Percentiles rank a stretch among this genome's conserved stretches.
phyloP scores from a whole-genome alignment of 2,797 vertebrate species.

The Dallia pectoralis region DNA sequence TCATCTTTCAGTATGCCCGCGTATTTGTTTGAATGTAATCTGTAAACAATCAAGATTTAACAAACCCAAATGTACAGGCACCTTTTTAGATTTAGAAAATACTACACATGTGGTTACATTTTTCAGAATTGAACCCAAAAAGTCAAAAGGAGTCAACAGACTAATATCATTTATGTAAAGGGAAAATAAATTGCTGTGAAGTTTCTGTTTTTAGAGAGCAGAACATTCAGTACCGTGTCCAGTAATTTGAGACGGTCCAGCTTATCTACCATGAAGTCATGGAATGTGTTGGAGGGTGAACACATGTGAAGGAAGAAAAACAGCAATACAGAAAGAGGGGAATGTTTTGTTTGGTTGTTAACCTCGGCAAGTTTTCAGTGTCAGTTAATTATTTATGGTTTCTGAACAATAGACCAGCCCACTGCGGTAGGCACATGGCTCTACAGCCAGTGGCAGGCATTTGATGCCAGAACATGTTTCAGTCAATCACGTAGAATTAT shows the following conservation, averaged over 20 bases:
- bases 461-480: neutral
- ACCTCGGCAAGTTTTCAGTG: slow-evolving; percentile 53
- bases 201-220: slow-evolving; percentile 3
- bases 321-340: neutral
- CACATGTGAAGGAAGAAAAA: neutral
- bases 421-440: neutral
- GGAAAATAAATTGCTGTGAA: too few relatives aligned
- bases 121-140: too few relatives aligned
- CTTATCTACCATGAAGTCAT: neutral
- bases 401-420: slow-evolving; percentile 2
- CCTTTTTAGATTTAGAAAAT: too few relatives aligned
- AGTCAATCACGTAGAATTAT: neutral
- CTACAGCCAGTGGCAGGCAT: neutral
- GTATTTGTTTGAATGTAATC: too few relatives aligned
- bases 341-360: slow-evolving; percentile 24
- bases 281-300: neutral
- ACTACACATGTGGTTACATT: too few relatives aligned
- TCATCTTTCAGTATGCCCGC: too few relatives aligned
- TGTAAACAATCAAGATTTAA: too few relatives aligned
- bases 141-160: too few relatives aligned
- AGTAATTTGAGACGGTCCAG: neutral
- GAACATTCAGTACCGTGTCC: neutral
- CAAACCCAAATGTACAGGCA: too few relatives aligned
- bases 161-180: too few relatives aligned
- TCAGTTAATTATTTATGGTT: slow-evolving; percentile 75